Base-by-base conservation (phyloP, 2,888 invertebrate genomes). In the Anoplius nigerrimus region DNA sequence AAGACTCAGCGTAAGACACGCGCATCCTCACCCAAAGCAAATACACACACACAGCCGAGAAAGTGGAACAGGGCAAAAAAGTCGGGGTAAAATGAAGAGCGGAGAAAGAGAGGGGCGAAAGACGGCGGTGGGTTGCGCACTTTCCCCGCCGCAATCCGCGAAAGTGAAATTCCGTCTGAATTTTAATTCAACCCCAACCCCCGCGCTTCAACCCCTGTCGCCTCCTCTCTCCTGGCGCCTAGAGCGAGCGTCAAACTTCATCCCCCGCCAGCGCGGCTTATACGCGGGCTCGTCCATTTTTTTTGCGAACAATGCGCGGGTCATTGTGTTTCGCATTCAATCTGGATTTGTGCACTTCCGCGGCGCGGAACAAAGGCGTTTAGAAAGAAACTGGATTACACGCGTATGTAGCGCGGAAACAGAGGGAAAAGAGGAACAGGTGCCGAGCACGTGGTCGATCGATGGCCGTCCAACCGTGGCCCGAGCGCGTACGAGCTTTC, bases 391-490 rank as follows among this genome's bases (percentile, higher is more conserved):
- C 34, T 34, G 34, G 34, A 34, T 34, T 34, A 34, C 34, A 34
- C 34, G 56, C 34, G 56, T 15, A 18, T 13, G 56, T 8, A 54
- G 54, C 24, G 58, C 62, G 62, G 69, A 54, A 65, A 76, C 73
- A 77, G 54, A 57, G 70, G 76, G 74, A 34, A 78, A 78, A 78
- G 81, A 75, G 75, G 78, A 84, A 86, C 86, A 86, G 86, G 84
- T 87, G 87, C 83, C 78, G 72, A 84, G 82, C 88, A 88, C 88
- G 87, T 88, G 87, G 86, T 76, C 80, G 82, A 87, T 87, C 85
- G 86, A 87, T 87, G 84, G 74, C 74, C 66, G 53, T 67, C 16
- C 64, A 72, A 71, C 68, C 74, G 76, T 71, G 78, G 75, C 69
- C 79, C 78, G 79, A n/a, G 34, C 6, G 34, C 34, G 34, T 34